Percentiles rank a stretch among this genome's conserved stretches.
These are phyloP conservation scores for Polylopha cassiicola DNA, from an alignment of 2,888 invertebrate species.

Conservation along the genomic window DNA sequence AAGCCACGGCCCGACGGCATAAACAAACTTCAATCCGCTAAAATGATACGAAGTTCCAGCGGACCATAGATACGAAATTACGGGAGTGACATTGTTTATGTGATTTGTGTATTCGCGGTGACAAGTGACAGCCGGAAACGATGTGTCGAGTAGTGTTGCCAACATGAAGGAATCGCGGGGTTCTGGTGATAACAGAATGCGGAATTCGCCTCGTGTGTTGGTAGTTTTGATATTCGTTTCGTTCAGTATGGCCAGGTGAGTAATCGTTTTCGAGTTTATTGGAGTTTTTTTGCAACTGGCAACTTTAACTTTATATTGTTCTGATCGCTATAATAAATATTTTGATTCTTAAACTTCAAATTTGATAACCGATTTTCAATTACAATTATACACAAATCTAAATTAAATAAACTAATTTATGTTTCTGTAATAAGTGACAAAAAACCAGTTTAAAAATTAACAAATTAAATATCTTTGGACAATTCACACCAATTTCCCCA, in stretches of 20 bases:
- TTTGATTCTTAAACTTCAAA: too few relatives aligned
- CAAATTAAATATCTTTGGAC: too few relatives aligned
- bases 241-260: slow-evolving; percentile 65
- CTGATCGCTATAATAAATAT: too few relatives aligned
- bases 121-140: slow-evolving; percentile 54
- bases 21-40: slow-evolving; percentile 47
- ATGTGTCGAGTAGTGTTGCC: slow-evolving; percentile 69
- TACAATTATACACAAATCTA: too few relatives aligned
- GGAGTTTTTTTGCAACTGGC: too few relatives aligned
- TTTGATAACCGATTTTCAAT: too few relatives aligned
- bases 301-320: too few relatives aligned
- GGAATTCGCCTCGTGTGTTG: slow-evolving; percentile 52
- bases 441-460: too few relatives aligned
- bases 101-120: slow-evolving; percentile 27
- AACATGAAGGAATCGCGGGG: slow-evolving; percentile 60
- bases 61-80: slow-evolving; percentile 15
- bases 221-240: slow-evolving; percentile 59
- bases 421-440: too few relatives aligned
- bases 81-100: slow-evolving; percentile 19
- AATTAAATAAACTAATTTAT: too few relatives aligned
- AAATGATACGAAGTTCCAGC: slow-evolving; percentile 39
- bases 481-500: too few relatives aligned
- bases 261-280: slow-evolving; percentile 23
- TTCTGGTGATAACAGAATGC: slow-evolving; percentile 61
- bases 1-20: slow-evolving; percentile 61